These are phyloP conservation scores for Drosophila sp. DNA, from an alignment of 1,140 invertebrate species.

Conservation along the genomic window DNA sequence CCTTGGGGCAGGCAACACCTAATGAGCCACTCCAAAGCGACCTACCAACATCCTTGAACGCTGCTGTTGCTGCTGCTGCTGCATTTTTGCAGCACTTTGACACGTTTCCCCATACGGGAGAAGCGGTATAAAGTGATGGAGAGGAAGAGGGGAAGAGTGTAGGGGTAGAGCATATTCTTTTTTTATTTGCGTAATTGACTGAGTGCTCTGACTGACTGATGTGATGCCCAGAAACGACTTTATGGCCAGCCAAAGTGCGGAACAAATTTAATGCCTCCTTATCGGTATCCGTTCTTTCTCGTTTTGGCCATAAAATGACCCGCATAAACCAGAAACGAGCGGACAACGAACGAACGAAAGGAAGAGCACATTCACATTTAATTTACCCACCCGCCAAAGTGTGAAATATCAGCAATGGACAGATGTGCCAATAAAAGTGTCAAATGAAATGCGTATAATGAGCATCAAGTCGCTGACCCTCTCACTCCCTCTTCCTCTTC, in stretches of 20 bases:
- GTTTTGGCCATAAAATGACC: constrained; percentile 69
- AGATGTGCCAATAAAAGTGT: constrained; percentile 75
- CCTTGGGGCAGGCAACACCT: constrained; percentile 60
- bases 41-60: constrained; percentile 27
- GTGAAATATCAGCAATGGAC: constrained; percentile 57
- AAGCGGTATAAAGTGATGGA: neutral
- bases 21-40: constrained; percentile 66
- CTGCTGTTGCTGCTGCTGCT: constrained; percentile 9
- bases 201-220: constrained; percentile 61
- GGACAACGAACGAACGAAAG: neutral
- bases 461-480: constrained; percentile 39
- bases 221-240: constrained; percentile 49
- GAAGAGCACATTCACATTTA: constrained; percentile 49
- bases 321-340: constrained; percentile 54
- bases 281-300: constrained; percentile 63
- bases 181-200: constrained; percentile 78
- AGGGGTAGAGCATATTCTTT: constrained; percentile 27
- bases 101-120: constrained; percentile 58
- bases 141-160: constrained; percentile 11
- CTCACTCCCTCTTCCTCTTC: neutral
- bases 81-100: constrained; percentile 76
- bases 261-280: constrained; percentile 70
- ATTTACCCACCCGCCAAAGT: constrained; percentile 37
- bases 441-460: constrained; percentile 76
- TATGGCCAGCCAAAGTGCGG: constrained; percentile 52